Evolutionary conservation across 2,797 vertebrate species (phyloP), one percentile per base, ranked within the genome.

Genomic region (Ctenopoma kingsleyae): DNA sequence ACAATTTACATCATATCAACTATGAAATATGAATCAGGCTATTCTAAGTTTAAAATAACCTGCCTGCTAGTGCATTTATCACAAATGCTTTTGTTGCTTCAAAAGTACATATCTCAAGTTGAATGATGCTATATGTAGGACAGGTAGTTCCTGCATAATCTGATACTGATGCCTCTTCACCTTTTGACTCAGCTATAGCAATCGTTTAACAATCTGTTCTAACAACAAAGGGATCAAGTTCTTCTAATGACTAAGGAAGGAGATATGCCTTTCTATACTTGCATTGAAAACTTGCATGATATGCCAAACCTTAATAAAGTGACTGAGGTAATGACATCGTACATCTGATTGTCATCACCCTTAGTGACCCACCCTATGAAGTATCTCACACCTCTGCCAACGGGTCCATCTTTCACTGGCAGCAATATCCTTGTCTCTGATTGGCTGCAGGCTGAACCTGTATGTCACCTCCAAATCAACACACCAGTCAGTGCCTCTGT

Each of bases 1-100:
- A 98, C 97, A 99, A 95, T 98, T 93, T 98, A 98, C 96, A 99
- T 86, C 95, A 95, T 93, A 94, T 95, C 96, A 92, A 94, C 92
- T 96, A 92, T 94, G 94, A 96, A 97, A 94, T 95, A 95, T 94
- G 93, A 95, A 95, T 93, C 94, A 96, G 96, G 96, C 94, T 96
- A 95, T 92, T 92, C 88, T 95, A 94, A 93, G 87, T 89, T 91
- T 93, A 94, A 89, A 95, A 96, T 95, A 96, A 96, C 96, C 95
- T 96, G 96, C 94, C 94, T 95, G 94, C 95, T 93, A 96, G 92
- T 96, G 97, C 95, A 95, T 96, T 95, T 87, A 91, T 93, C 89
- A 86, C 85, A 89, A 94, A 94, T 91, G 90, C 90, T 82, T 92
- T 87, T 82, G 88, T 95, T 80, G 58, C 76, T 90, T 96, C 94